Percentiles rank a stretch among this genome's conserved stretches.
Conservation (phyloP, 2,113 vertebrate species). For the Gulo gulo region DNA sequence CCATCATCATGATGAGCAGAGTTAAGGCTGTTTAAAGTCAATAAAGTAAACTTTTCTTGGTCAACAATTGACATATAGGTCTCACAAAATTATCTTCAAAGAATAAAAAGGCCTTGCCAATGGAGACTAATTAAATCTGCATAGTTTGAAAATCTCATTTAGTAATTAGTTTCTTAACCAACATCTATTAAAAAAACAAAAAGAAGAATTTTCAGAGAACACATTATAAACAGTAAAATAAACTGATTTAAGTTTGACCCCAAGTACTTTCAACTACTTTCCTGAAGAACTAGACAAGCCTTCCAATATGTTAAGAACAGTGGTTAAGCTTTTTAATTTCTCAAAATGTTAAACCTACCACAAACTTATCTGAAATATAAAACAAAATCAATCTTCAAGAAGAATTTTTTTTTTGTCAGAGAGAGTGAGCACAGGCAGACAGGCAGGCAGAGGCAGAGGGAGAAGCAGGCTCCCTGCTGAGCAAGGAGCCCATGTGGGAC, state of each 20-base stretch:
- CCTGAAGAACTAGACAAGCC: not conserved
- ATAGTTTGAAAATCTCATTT: constrained; percentile 32
- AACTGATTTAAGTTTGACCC: constrained; percentile 23
- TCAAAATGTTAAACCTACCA: constrained; percentile 33
- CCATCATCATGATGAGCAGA: constrained; percentile 10
- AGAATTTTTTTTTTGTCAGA: no score
- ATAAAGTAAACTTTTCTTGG: not conserved
- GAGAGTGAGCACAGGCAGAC: no score
- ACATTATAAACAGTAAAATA: constrained; percentile 18
- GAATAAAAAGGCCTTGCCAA: constrained; percentile 38
- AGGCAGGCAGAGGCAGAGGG: no score
- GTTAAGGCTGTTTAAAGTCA: not conserved
- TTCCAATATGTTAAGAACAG: constrained; percentile 14
- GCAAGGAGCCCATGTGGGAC: no score
- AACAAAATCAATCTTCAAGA: constrained; percentile 47
- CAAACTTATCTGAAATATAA: constrained; percentile 22
- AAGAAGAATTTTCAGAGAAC: not conserved
- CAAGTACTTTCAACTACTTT: constrained; percentile 13
- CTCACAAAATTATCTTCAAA: constrained; percentile 59
- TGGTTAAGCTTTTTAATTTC: constrained; percentile 44
- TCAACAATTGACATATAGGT: constrained; percentile 14
- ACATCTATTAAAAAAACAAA: not conserved
- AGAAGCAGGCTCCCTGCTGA: no score
- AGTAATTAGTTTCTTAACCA: constrained; percentile 44
- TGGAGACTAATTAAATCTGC: constrained; percentile 20